phyloP scores from a whole-genome alignment of 2,888 invertebrate genomes.

The Antheraea assamensis region DNA sequence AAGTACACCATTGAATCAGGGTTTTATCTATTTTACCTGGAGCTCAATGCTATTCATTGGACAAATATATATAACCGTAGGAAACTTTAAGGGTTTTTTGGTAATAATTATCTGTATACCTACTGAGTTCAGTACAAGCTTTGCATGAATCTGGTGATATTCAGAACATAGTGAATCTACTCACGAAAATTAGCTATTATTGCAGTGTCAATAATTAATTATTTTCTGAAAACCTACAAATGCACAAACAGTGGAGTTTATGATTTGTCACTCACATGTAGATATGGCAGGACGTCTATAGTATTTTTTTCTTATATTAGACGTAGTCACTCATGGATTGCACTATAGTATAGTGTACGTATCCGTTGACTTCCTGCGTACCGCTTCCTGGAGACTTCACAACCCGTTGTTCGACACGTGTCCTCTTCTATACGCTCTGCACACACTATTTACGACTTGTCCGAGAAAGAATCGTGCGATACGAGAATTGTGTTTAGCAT shows the following conservation, averaged over 20 bases:
- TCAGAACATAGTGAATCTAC: no score
- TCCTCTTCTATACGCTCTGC: slow-evolving; percentile 24
- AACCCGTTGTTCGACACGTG: slow-evolving; percentile 61
- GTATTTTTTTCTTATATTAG: not conserved
- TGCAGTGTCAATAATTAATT: not conserved
- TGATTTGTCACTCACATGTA: no score
- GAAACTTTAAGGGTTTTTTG: no score
- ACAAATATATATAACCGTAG: no score
- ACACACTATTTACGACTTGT: slow-evolving; percentile 18
- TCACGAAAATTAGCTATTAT: not conserved
- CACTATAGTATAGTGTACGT: slow-evolving; percentile 40
- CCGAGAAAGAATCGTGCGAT: not conserved
- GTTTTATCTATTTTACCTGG: no score
- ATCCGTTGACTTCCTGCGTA: slow-evolving; percentile 71
- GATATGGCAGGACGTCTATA: no score
- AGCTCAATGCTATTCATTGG: no score
- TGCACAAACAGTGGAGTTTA: not conserved
- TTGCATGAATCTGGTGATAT: no score
- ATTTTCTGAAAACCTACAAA: not conserved
- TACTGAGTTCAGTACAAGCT: no score
- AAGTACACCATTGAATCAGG: no score
- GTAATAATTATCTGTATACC: no score
- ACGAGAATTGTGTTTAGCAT: not conserved
- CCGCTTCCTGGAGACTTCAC: slow-evolving; percentile 71
- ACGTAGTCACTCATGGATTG: slow-evolving; percentile 29